Conservation (phyloP, 1,140 invertebrate genomes). For the Camponotus pennsylvanicus region DNA sequence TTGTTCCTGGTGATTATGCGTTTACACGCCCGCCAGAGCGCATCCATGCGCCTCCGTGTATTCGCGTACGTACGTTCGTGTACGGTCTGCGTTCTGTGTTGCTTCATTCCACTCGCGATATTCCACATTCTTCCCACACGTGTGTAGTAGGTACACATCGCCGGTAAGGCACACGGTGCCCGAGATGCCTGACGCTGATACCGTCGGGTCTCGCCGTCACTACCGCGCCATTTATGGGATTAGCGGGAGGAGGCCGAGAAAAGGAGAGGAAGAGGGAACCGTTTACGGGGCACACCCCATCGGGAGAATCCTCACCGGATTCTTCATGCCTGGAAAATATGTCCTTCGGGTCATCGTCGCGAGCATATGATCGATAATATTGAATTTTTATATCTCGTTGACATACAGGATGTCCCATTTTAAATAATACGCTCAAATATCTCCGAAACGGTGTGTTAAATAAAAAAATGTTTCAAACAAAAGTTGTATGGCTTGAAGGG, state of each 20-base stretch:
- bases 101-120: constrained; percentile 84
- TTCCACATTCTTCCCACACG: constrained; percentile 86
- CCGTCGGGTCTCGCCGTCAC: constrained; percentile 62
- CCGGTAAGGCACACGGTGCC: constrained; percentile 76
- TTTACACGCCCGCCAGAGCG: constrained; percentile 68
- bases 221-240: constrained; percentile 81
- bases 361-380: not conserved
- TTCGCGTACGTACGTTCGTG: constrained; percentile 5
- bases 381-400: too few species aligned
- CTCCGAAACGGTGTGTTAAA: too few species aligned
- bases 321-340: constrained; percentile 63
- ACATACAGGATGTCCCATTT: too few species aligned
- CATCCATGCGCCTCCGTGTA: constrained; percentile 51
- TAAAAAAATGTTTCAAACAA: too few species aligned
- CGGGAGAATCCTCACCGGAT: constrained; percentile 57
- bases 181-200: constrained; percentile 83
- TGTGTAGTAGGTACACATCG: constrained; percentile 76
- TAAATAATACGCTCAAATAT: too few species aligned
- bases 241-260: constrained; percentile 64
- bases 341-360: not conserved
- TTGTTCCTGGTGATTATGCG: constrained; percentile 71
- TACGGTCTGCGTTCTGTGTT: constrained; percentile 75
- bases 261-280: constrained; percentile 64
- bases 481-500: too few species aligned
- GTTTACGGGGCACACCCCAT: constrained; percentile 76